phyloP scores from a whole-genome alignment of 2,888 invertebrate species.

The Chrysolina oricalcia region DNA sequence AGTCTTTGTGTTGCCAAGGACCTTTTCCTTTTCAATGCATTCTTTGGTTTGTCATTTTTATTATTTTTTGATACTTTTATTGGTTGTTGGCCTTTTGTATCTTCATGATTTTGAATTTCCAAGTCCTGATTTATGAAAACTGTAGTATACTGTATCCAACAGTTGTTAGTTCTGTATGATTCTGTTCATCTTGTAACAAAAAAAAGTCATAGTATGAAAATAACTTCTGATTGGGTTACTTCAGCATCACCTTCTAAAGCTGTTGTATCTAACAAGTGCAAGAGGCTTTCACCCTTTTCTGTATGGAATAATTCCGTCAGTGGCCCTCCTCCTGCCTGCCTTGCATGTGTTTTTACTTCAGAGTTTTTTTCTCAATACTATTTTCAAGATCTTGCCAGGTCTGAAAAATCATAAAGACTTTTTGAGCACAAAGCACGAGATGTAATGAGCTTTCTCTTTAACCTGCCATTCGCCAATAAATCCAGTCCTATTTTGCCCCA shows the following conservation, averaged over 20 bases:
- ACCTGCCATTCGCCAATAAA: conserved; percentile 31
- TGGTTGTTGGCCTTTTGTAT: neutral
- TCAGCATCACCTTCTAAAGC: conserved; percentile 12
- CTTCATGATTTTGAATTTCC: neutral
- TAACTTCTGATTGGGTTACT: neutral
- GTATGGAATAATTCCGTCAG: neutral
- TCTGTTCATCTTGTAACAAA: conserved; percentile 11
- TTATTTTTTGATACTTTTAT: no score
- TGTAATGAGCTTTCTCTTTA: no score
- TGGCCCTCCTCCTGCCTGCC: conserved; percentile 20
- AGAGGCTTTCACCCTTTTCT: conserved; percentile 19
- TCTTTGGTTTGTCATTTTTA: neutral
- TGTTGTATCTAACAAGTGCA: conserved; percentile 4
- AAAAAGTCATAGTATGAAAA: neutral
- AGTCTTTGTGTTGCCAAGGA: conserved; percentile 14
- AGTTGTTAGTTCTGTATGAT: neutral
- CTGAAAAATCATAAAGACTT: neutral
- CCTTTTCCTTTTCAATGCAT: neutral
- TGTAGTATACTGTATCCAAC: neutral
- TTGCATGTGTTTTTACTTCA: conserved; percentile 1
- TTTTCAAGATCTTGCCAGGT: no score
- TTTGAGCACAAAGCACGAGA: neutral
- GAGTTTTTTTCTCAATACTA: neutral
- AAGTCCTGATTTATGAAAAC: neutral
- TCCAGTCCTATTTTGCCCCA: conserved; percentile 33